Percentiles rank a stretch among this genome's conserved stretches.
These are phyloP conservation scores for Aurelia sp. DNA, from an alignment of 30 jellyfish, hydroid and myxozoan genomes.

Conservation along the genomic window DNA sequence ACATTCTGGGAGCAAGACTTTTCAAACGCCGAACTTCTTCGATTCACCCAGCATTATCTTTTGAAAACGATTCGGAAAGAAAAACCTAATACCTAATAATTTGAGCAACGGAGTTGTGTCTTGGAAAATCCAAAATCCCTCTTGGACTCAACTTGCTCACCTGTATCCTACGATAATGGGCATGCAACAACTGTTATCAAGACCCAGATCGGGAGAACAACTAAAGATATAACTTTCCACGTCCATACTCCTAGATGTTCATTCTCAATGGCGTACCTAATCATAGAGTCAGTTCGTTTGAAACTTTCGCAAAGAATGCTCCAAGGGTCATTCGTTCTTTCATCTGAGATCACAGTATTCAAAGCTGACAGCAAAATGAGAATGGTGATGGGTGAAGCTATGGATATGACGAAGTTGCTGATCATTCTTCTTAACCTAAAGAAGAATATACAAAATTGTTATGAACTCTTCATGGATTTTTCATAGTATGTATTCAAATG, in stretches of 20 bases:
- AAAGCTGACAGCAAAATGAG: constrained; percentile 12
- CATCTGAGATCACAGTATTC: not conserved
- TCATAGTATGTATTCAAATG: no score
- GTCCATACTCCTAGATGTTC: constrained; percentile 53
- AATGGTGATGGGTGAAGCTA: constrained; percentile 7
- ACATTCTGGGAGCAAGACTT: no score
- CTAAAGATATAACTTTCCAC: constrained; percentile 15
- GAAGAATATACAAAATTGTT: not conserved
- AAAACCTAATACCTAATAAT: no score
- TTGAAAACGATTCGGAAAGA: no score
- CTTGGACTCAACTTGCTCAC: no score
- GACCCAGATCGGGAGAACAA: constrained; percentile 53
- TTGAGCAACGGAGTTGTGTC: no score
- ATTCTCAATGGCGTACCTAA: constrained; percentile 14
- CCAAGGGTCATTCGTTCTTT: not conserved
- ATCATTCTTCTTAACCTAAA: constrained; percentile 11
- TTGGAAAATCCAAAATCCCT: not conserved
- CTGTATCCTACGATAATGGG: not conserved
- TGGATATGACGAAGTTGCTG: not conserved
- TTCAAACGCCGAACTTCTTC: no score
- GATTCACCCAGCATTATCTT: no score
- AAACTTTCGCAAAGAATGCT: not conserved
- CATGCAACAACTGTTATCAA: not conserved
- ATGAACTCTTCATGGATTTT: not conserved
- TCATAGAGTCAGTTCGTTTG: not conserved